Percentiles rank a stretch among this genome's conserved stretches.
These are phyloP conservation scores for Antedon bifida DNA, from an alignment of 35 echinoderm and acorn worm species.

Conservation along the genomic window DNA sequence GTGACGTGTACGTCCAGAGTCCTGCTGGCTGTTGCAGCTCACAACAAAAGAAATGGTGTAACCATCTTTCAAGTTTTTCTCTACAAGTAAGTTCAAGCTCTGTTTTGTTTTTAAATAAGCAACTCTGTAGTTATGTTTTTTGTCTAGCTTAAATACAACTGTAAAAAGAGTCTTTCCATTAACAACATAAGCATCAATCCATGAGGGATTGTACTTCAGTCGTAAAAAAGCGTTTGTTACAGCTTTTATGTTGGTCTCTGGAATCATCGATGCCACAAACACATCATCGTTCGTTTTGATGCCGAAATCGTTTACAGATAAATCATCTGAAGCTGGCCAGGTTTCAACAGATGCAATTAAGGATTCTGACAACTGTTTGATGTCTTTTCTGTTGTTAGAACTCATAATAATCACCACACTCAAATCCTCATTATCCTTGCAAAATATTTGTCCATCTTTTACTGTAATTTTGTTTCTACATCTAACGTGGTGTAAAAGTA, in stretches of 20 bases:
- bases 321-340: conserved; percentile 42
- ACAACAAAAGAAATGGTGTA: conserved; percentile 27
- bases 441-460: not conserved
- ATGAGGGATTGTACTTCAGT: conserved; percentile 29
- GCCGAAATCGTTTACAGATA: conserved; percentile 31
- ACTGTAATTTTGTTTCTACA: not conserved
- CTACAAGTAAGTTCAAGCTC: conserved; percentile 24
- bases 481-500: conserved; percentile 46
- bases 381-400: conserved; percentile 63
- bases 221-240: conserved; percentile 32
- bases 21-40: conserved; percentile 42
- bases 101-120: conserved; percentile 4
- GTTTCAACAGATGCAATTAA: conserved; percentile 21
- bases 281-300: conserved; percentile 3
- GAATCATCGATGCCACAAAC: conserved; percentile 24
- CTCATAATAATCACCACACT: conserved; percentile 60
- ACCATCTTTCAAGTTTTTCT: conserved; percentile 2
- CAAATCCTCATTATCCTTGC: not conserved
- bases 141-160: conserved; percentile 16
- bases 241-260: conserved; percentile 34
- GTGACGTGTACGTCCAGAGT: conserved; percentile 25
- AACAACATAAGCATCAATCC: conserved; percentile 56
- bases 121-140: not conserved
- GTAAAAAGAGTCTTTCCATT: conserved; percentile 41
- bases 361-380: conserved; percentile 18